phyloP scores from a whole-genome alignment of 2,113 vertebrate genomes.

The Lepus timidus region DNA sequence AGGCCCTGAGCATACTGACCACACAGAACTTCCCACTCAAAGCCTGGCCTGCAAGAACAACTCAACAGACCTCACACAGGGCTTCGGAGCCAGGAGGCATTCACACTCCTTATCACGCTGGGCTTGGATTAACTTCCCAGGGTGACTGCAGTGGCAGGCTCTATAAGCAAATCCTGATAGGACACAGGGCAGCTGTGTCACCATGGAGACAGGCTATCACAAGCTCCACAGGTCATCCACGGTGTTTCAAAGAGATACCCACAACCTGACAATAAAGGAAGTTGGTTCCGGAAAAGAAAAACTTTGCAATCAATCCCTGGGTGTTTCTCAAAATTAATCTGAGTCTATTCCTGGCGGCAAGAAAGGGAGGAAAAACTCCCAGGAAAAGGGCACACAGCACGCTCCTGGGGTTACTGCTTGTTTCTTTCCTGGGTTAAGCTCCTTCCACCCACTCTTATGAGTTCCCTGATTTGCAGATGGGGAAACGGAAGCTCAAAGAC shows the following conservation, averaged over 20 bases:
- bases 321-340: conserved; percentile 20
- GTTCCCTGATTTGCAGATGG: conserved; percentile 4
- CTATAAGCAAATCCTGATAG: conserved; percentile 68
- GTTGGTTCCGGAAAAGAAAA: conserved; percentile 57
- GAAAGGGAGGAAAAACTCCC: neutral
- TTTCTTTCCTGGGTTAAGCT: neutral
- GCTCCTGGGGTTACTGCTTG: neutral
- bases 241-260: conserved; percentile 58
- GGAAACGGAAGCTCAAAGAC: neutral
- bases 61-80: neutral
- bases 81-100: conserved; percentile 41
- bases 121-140: conserved; percentile 74
- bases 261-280: conserved; percentile 68
- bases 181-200: conserved; percentile 42
- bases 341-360: neutral
- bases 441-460: neutral
- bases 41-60: neutral
- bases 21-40: neutral
- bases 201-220: conserved; percentile 71
- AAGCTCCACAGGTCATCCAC: conserved; percentile 52
- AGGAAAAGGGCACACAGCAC: neutral
- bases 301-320: neutral
- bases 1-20: neutral
- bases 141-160: conserved; percentile 73
- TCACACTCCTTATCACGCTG: conserved; percentile 66